Base-by-base conservation (phyloP, 2,797 vertebrate species). In the Catamblyrhynchus diadema region DNA sequence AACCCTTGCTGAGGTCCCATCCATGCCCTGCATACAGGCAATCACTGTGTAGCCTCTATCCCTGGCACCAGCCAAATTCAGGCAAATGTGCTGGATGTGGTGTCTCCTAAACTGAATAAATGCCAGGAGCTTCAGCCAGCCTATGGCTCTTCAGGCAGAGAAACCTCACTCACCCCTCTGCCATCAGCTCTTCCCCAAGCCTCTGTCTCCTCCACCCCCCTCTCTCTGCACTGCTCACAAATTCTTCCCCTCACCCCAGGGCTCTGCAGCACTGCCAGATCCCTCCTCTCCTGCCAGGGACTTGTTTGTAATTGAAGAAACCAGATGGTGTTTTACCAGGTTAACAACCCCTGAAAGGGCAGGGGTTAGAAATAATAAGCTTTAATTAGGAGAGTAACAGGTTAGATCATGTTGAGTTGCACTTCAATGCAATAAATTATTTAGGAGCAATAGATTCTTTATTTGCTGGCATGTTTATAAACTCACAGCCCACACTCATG, bases 271-370 rank as follows among this genome's bases (percentile, higher is more conserved):
- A 71, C 21, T 64, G 86, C 81, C 57, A 67, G 42, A 32, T 60
- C 35, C 23, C 66, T 81, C 41, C 44, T 62, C 25, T 78, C 51
- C 53, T 89, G 45, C 53, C 92, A 64, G 44, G 20, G 5, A 88
- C 30, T 69, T 44, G 57, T 37, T 67, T 70, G 65, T 56, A 78
- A 84, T 37, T 21, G 10, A 88, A 78, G 73, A 88, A 87, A 83
- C 65, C 51, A 77, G 53, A 42, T 86, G 61, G 45, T 57, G 64
- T 81, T 95, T 77, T 78, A 90, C 80, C 53, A 64, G 65, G 82
- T 83, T 50, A 83, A 57, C 45, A 90, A 53, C 35, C 42, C 39
- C 61, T 81, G 48, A 51, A 80, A 88, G 75, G 64, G 30, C 64
- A 77, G 37, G 47, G 64, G 64, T 89, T 66, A 89, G 41, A 56